Percentiles rank a stretch among this genome's conserved stretches.
These are phyloP conservation scores for Halocynthia aurantium DNA, from an alignment of 23 tunicate genomes.

Conservation along the genomic window DNA sequence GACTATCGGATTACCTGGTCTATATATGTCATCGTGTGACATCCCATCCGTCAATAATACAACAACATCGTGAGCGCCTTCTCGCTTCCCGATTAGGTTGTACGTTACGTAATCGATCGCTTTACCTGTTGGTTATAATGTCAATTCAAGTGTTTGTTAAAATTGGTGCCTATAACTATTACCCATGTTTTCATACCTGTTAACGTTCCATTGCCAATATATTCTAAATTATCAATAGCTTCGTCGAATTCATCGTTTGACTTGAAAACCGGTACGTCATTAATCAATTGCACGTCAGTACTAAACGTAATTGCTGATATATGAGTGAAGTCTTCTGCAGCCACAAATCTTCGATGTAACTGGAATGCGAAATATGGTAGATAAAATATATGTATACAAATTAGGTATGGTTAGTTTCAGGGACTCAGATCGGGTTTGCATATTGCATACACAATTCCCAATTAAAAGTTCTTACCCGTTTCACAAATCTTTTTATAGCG, in stretches of 20 bases:
- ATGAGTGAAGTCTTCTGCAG: constrained; percentile 43
- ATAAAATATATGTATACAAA: no score
- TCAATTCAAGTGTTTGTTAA: background rate
- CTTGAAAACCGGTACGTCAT: constrained; percentile 12
- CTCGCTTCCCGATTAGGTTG: constrained; percentile 31
- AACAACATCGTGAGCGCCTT: constrained; percentile 34
- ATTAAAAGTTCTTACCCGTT: constrained; percentile 15
- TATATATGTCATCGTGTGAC: constrained; percentile 31
- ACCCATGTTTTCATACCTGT: constrained; percentile 23
- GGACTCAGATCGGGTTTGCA: no score
- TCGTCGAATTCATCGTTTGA: constrained; percentile 11
- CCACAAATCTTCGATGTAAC: constrained; percentile 31
- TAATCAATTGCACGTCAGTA: constrained; percentile 9
- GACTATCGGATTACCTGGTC: constrained; percentile 23
- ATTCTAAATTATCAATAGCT: constrained; percentile 24
- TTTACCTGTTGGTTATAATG: constrained; percentile 24
- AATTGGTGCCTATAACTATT: background rate
- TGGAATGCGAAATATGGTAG: constrained; percentile 1
- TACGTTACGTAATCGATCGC: constrained; percentile 35
- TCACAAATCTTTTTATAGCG: constrained; percentile 27
- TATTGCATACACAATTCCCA: no score
- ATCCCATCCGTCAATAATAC: constrained; percentile 52
- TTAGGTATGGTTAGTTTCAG: no score
- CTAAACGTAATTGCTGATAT: constrained; percentile 29
- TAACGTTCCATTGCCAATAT: constrained; percentile 38